A percentile compares a stretch with the other conserved stretches of the same genome.
phyloP scores from a whole-genome alignment of 1,140 invertebrate species.

The Drepana arcuata region DNA sequence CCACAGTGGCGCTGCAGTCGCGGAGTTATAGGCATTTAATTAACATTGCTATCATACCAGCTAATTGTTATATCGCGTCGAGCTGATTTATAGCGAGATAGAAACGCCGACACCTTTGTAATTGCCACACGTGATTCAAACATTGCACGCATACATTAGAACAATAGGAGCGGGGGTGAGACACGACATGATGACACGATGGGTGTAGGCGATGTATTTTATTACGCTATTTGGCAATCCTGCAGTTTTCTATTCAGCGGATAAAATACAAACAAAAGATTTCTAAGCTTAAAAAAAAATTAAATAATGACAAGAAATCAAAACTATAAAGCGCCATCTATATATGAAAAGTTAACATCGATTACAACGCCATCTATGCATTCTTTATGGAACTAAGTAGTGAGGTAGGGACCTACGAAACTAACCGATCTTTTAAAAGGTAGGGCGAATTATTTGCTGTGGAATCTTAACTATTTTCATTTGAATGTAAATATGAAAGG shows the following conservation, averaged over 20 bases:
- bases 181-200: constrained; percentile 10
- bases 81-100: constrained; percentile 68
- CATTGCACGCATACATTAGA: constrained; percentile 35
- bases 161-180: constrained; percentile 27
- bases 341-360: constrained; percentile 17
- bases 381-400: constrained; percentile 12
- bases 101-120: constrained; percentile 62
- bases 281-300: too few relatives aligned
- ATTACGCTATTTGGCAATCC: too few relatives aligned
- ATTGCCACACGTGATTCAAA: constrained; percentile 54
- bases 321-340: constrained; percentile 39
- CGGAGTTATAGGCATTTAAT: constrained; percentile 67
- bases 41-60: constrained; percentile 72
- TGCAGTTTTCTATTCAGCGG: too few relatives aligned
- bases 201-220: too few relatives aligned
- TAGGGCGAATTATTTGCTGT: background rate
- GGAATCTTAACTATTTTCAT: background rate
- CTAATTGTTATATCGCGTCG: constrained; percentile 73
- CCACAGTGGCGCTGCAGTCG: constrained; percentile 32
- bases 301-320: too few relatives aligned
- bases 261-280: too few relatives aligned
- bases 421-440: too few relatives aligned
- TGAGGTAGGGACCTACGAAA: constrained; percentile 2
- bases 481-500: background rate
- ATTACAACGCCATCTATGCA: constrained; percentile 19